Evolutionary conservation across 1,140 invertebrate species (phyloP).

Genomic region (Stegodyphus dumicola): DNA sequence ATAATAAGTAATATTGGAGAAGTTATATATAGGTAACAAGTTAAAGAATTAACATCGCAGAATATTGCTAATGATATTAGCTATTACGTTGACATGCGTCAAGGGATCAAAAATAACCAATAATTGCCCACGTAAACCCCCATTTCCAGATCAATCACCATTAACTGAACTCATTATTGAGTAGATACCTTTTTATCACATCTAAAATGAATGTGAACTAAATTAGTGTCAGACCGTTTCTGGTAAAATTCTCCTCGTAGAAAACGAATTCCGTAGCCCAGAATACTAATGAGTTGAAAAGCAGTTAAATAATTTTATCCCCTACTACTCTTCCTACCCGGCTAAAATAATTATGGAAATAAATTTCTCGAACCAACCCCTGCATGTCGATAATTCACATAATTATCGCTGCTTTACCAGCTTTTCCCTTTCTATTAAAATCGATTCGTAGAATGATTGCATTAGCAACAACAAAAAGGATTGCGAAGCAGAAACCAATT

Average conservation of each 20-base stretch:
- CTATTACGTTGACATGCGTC: background rate
- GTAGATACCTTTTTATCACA: constrained; percentile 36
- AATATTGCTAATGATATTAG: constrained; percentile 6
- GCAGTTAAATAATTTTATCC: background rate
- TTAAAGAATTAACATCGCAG: no score
- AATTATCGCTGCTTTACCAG: constrained; percentile 2
- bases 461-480: background rate
- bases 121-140: background rate
- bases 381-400: constrained; percentile 31
- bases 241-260: background rate
- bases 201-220: constrained; percentile 20
- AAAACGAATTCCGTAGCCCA: background rate
- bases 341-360: constrained; percentile 41
- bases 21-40: no score
- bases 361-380: constrained; percentile 33
- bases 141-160: constrained; percentile 20
- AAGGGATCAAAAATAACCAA: constrained; percentile 16
- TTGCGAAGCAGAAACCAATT: background rate
- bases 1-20: no score
- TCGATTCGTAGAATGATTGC: constrained; percentile 8
- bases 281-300: constrained; percentile 29
- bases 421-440: constrained; percentile 30
- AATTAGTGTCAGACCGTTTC: constrained; percentile 32
- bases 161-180: constrained; percentile 15
- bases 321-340: background rate